These are phyloP conservation scores for Dunckerocampus dactyliophorus DNA, from an alignment of 2,113 vertebrate genomes.

Conservation along the genomic window DNA sequence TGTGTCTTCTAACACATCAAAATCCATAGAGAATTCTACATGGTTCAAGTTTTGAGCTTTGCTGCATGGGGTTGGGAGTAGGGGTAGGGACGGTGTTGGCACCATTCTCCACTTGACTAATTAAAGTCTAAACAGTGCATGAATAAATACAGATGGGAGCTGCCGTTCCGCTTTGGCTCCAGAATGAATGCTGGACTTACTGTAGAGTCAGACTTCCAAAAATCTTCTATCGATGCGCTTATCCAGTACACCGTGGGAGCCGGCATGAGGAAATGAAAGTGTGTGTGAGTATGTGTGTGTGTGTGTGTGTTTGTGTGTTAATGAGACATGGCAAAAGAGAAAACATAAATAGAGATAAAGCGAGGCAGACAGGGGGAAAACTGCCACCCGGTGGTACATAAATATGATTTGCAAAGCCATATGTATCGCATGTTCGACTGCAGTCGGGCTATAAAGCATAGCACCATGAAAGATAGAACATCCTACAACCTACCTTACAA, in stretches of 20 bases:
- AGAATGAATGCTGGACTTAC: conserved; percentile 39
- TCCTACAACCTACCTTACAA: background rate
- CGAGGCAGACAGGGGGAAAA: conserved; percentile 17
- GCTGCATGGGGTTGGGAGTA: conserved; percentile 20
- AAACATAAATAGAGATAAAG: conserved; percentile 1
- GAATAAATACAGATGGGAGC: conserved; percentile 65
- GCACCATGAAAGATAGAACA: conserved; percentile 14
- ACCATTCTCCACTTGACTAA: conserved; percentile 50
- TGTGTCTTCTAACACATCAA: conserved; percentile 25
- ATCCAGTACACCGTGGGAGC: conserved; percentile 13
- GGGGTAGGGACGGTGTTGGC: conserved; percentile 29
- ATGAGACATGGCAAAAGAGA: background rate
- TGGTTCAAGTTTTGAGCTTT: conserved; percentile 28
- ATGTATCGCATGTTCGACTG: conserved; percentile 18
- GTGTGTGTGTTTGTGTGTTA: conserved; percentile 3
- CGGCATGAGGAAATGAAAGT: background rate
- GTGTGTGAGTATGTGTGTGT: conserved; percentile 1
- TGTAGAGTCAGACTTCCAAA: conserved; percentile 29
- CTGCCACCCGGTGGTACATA: conserved; percentile 8
- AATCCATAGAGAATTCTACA: conserved; percentile 12
- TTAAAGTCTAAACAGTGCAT: conserved; percentile 65
- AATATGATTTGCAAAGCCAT: conserved; percentile 38
- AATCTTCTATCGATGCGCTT: conserved; percentile 13
- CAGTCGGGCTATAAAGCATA: conserved; percentile 23
- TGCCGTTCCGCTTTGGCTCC: conserved; percentile 27